Conservation (phyloP, 2,113 vertebrate species). For the Typhlomys cinereus region DNA sequence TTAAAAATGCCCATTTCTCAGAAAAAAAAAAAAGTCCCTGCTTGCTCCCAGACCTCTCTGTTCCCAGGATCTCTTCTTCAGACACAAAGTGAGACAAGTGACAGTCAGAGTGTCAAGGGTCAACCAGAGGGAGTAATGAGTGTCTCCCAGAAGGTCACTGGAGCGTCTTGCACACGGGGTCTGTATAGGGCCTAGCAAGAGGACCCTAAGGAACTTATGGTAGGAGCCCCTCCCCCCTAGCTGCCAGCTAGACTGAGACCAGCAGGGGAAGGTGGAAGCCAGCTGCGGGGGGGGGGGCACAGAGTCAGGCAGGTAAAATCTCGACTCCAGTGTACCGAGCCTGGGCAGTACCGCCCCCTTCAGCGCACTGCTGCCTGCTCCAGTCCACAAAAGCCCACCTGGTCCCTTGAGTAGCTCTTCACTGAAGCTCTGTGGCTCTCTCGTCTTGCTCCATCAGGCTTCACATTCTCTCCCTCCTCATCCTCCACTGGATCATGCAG, state of each 20-base stretch:
- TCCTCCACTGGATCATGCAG: background rate
- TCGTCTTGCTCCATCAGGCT: background rate
- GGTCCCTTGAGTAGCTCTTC: background rate
- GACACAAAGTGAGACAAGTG: background rate
- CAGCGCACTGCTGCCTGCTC: background rate
- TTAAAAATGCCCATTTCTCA: background rate
- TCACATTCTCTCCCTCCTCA: background rate
- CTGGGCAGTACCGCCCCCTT: background rate
- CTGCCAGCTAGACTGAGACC: background rate
- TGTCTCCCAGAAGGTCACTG: background rate
- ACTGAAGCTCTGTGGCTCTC: too few relatives aligned
- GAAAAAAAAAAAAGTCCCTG: background rate
- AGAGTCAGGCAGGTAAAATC: background rate
- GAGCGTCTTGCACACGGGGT: background rate
- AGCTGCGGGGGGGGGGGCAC: background rate
- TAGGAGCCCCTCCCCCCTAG: background rate
- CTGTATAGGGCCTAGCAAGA: background rate
- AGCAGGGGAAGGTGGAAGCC: background rate
- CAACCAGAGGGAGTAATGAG: background rate
- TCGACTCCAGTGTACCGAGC: rapidly evolving
- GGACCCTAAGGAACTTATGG: rapidly evolving
- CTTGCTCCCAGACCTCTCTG: background rate
- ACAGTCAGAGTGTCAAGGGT: rapidly evolving
- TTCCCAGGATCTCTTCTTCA: background rate
- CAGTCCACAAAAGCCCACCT: background rate